Base-by-base conservation (phyloP, 2,888 invertebrate genomes). In the Chrysolina americana region DNA sequence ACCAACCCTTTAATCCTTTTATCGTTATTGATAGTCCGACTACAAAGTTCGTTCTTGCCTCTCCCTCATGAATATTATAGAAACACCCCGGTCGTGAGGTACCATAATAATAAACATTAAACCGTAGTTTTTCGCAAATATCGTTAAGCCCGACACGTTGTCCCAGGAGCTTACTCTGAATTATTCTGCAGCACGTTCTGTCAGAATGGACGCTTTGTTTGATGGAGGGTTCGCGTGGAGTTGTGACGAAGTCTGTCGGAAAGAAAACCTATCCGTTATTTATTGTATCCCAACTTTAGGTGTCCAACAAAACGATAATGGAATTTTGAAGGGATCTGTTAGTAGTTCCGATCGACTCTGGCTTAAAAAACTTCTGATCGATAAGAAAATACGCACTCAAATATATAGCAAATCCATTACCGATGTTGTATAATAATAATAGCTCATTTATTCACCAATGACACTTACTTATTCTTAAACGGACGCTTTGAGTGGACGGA, bases 1-100 rank as follows among this genome's bases (percentile, higher is more conserved):
- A 36, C 59, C 59, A 59, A 59, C 28, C 59, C 59, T 59, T 59
- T 36, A 59, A 59, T 59, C 59, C 59, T 59, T 59, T 59, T 59
- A 59, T 59, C 59, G 59, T 59, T 59, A 59, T 59, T 59, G 59
- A 59, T 59, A 36, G 59, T 28, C 17, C n/a, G 28, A 23, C 59
- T 36, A 36, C 59, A 59, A n/a, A 15, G 59, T 59, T n/a, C 59
- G 15, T 59, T 28, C 59, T 10, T 59, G 15, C 28, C 59, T 59
- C 59, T 59, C 36, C 28, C 21, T 59, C 59, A 36, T 59, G 36
- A 59, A 59, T 59, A 36, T 59, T 28, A 13, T 2, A 28, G 59
- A n/a, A 59, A 59, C 28, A 28, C n/a, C 28, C 28, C n/a, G 59
- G 28, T 23, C 59, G 59, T 59, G 59, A 59, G 59, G 36, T 15